Evolutionary conservation across 1,140 invertebrate species (phyloP).

Genomic region (Drosophila obscura): DNA sequence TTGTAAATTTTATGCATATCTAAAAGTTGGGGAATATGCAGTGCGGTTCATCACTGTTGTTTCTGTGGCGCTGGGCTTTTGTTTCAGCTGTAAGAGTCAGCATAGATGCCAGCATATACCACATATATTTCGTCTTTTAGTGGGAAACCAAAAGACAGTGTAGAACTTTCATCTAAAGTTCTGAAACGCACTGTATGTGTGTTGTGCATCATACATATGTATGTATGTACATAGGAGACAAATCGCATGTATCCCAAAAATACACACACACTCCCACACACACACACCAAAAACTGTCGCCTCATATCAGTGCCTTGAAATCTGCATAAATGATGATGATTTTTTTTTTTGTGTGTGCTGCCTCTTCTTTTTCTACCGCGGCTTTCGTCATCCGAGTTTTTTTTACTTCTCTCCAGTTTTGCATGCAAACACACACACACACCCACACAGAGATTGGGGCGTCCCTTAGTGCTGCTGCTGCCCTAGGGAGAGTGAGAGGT

Average conservation of each 20-base stretch:
- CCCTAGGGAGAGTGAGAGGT: conserved; percentile 48
- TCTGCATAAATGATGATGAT: conserved; percentile 79
- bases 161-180: not conserved
- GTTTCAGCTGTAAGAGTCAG: not conserved
- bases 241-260: conserved; percentile 20
- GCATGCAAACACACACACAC: conserved; percentile 40
- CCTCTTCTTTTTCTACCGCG: conserved; percentile 15
- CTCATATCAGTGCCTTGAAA: conserved; percentile 67
- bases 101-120: not conserved
- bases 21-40: not conserved
- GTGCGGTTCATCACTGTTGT: not conserved
- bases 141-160: not conserved
- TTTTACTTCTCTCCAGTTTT: conserved; percentile 34
- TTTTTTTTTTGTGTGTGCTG: conserved; percentile 36
- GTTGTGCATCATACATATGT: conserved; percentile 14
- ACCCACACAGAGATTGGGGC: not conserved
- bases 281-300: conserved; percentile 49
- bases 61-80: not conserved
- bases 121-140: not conserved
- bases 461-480: conserved; percentile 17
- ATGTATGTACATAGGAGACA: conserved; percentile 42
- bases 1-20: conserved; percentile 23
- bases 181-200: conserved; percentile 8
- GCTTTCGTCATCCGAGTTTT: conserved; percentile 61
- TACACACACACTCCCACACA: conserved; percentile 2